These are phyloP conservation scores for Steinernema khuongi DNA, from an alignment of 1,140 invertebrate species.

Conservation along the genomic window DNA sequence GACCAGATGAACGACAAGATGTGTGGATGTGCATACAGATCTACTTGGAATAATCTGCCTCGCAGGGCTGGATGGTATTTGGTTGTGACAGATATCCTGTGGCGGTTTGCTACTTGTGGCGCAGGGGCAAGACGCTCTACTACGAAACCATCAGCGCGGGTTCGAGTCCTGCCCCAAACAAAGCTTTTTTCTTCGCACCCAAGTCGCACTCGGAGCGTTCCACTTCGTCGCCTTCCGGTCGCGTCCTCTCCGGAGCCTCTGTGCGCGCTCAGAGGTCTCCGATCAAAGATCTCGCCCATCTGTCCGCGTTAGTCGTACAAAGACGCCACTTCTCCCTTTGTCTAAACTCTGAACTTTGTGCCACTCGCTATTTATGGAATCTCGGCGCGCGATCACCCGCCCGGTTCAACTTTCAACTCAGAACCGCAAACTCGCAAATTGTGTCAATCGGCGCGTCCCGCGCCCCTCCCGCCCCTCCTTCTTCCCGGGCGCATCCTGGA, in stretches of 20 bases:
- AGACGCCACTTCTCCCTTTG: background rate
- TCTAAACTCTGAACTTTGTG: conserved; percentile 13
- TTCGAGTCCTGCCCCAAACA: too few species aligned
- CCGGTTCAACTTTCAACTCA: conserved; percentile 3
- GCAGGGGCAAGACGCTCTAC: too few species aligned
- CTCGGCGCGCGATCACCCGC: background rate
- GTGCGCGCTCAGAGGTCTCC: background rate
- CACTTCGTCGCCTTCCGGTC: background rate
- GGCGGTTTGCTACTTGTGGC: too few species aligned
- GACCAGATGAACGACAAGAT: too few species aligned
- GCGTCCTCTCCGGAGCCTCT: background rate
- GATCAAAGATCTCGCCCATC: background rate
- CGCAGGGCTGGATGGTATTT: too few species aligned
- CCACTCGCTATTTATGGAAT: conserved; percentile 1
- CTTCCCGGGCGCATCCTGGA: background rate
- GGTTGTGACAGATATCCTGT: too few species aligned
- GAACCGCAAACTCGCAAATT: conserved; percentile 6
- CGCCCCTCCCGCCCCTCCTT: background rate
- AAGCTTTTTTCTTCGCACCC: too few species aligned
- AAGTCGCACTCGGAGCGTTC: conserved; percentile 2
- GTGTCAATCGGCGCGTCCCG: conserved; percentile 3
- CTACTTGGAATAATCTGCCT: too few species aligned
- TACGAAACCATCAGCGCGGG: too few species aligned
- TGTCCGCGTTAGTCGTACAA: background rate
- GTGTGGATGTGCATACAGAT: too few species aligned